Conservation (phyloP, 1,140 invertebrate species). For the Cydia amplana region DNA sequence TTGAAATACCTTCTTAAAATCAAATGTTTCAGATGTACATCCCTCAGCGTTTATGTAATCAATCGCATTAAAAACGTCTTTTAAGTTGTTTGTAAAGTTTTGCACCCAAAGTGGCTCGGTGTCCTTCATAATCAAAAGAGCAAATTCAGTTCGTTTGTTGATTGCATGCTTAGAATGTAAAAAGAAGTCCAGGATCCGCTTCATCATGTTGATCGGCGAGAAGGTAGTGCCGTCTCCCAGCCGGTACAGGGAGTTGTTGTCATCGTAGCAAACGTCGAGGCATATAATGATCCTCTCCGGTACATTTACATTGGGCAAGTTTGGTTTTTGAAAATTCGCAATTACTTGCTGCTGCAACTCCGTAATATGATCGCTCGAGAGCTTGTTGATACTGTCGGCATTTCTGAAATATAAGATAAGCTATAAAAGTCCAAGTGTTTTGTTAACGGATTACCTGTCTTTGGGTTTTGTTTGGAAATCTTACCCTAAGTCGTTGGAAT, state of each 20-base stretch:
- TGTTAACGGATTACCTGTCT: constrained; percentile 25
- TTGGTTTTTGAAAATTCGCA: constrained; percentile 66
- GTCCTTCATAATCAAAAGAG: constrained; percentile 82
- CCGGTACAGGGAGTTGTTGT: constrained; percentile 78
- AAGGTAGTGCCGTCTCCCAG: constrained; percentile 81
- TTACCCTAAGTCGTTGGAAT: constrained; percentile 41
- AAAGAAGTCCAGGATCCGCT: constrained; percentile 83
- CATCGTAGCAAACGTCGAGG: constrained; percentile 83
- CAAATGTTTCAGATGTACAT: constrained; percentile 78
- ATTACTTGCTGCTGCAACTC: constrained; percentile 62
- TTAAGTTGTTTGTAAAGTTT: constrained; percentile 83
- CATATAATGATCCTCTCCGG: constrained; percentile 84
- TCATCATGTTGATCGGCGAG: constrained; percentile 82
- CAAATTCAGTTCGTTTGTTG: constrained; percentile 84
- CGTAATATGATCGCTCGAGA: constrained; percentile 45
- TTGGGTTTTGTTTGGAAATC: constrained; percentile 6
- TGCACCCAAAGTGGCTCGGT: constrained; percentile 80
- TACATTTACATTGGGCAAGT: constrained; percentile 80
- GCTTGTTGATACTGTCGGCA: constrained; percentile 7
- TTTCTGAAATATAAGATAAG: constrained; percentile 34
- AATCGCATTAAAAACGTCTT: constrained; percentile 80
- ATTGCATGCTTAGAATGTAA: constrained; percentile 83
- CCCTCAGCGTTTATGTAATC: constrained; percentile 79
- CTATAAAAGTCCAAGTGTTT: constrained; percentile 31
- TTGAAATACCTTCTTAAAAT: constrained; percentile 82